These are phyloP conservation scores for Dipodomys spectabilis DNA, from an alignment of 2,113 vertebrate species.

Conservation along the genomic window DNA sequence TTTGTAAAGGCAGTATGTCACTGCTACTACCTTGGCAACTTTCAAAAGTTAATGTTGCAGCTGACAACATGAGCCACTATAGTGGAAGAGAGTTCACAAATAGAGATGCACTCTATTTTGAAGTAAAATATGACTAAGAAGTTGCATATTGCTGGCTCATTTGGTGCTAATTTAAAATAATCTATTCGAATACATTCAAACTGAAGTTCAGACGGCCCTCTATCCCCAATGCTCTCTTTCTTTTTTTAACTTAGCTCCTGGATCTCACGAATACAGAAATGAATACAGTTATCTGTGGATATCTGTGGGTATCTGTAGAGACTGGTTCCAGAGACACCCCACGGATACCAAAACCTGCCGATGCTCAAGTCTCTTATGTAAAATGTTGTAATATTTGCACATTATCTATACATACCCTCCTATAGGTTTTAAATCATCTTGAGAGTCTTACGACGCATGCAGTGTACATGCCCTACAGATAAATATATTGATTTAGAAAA, in stretches of 20 bases:
- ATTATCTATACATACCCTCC: not conserved
- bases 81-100: constrained; percentile 10
- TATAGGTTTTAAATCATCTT: not conserved
- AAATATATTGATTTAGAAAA: not conserved
- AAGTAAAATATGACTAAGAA: constrained; percentile 37
- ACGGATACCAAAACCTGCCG: not conserved
- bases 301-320: not conserved
- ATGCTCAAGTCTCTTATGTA: not conserved
- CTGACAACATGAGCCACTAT: not conserved
- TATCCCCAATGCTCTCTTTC: not conserved
- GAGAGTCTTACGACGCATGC: not conserved
- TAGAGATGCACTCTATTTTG: not conserved
- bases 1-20: not conserved
- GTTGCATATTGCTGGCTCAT: not conserved
- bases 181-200: constrained; percentile 2
- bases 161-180: constrained; percentile 1
- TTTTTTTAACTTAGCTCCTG: not conserved
- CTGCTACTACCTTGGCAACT: constrained; percentile 22
- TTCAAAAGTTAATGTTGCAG: not conserved
- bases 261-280: constrained; percentile 27
- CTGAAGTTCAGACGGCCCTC: not conserved
- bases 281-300: not conserved
- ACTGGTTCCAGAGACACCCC: not conserved
- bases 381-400: not conserved
- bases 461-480: not conserved